Conservation (phyloP, 2,113 vertebrate species). For the Nipponia nippon region DNA sequence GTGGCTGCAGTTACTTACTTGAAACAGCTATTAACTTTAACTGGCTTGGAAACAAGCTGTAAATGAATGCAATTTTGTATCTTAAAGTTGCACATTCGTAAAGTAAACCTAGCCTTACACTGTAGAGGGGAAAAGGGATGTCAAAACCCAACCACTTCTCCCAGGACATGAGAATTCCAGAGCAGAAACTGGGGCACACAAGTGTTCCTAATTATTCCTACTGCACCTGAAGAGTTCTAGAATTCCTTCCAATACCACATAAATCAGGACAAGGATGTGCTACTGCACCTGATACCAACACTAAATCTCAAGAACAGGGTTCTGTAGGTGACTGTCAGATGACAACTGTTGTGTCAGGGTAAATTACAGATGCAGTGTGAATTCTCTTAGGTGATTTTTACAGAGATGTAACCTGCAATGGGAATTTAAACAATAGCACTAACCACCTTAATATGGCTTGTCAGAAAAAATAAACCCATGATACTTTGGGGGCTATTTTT, state of each 20-base stretch:
- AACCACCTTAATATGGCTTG: rapidly evolving
- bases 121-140: rapidly evolving
- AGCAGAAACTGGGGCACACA: background rate
- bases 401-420: background rate
- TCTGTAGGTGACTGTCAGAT: background rate
- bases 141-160: background rate
- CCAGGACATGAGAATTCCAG: background rate
- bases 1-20: background rate
- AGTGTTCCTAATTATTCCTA: background rate
- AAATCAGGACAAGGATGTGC: background rate
- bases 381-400: background rate
- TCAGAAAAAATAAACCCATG: background rate
- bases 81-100: background rate
- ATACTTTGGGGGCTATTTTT: rapidly evolving
- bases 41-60: background rate
- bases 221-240: rapidly evolving
- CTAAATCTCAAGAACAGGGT: rapidly evolving
- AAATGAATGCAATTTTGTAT: background rate
- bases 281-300: rapidly evolving
- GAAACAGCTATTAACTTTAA: background rate
- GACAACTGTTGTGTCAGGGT: background rate
- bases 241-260: background rate
- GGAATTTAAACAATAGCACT: background rate
- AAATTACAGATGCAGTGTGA: background rate
- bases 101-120: background rate